Base-by-base conservation (phyloP, 1,140 invertebrate genomes). In the Zaprionus ornatus region DNA sequence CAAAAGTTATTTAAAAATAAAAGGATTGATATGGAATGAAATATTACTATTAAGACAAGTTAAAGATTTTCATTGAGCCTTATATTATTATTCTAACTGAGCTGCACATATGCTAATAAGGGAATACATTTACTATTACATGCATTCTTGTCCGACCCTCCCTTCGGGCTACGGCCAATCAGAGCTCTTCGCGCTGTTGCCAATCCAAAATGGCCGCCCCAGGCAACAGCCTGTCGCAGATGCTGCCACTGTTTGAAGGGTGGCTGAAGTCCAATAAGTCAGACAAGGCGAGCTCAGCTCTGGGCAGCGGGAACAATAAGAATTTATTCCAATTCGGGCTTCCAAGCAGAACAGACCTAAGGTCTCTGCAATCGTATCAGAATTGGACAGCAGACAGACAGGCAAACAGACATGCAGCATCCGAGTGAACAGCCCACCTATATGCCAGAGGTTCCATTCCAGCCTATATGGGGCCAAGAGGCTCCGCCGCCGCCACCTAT, bases 381-480 rank as follows among this genome's bases (percentile, higher is more conserved):
- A 32, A 67, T 67, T 32, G 3, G 15, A 73, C 35, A 61, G 13
- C 50, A 66, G 13, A 27, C 17, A n/a, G 17, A 15, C 23, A 50
- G 40, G 61, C n/a, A 50, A 17, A 29, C 9, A n/a, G 27, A 21
- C 4, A 92, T 92, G 90, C 90, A 92, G 66, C 91, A 91, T 79
- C 82, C 87, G 0, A 82, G 70, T 17, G 80, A 90, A 48, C 83
- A 90, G 40, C 84, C 91, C 15, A 90, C 80, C 45, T 92, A 91
- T 32, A 91, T 92, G 83, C 80, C 91, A 35, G 92, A 92, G 59
- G 92, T 92, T n/a, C 91, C 91, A n/a, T 92, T 92, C 73, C 91
- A 92, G 61, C 81, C 92, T 9, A 71, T 92, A 52, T 85, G 91
- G 66, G 80, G 88, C 17, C 92, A 92, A 27, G 83, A 91, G 40